phyloP scores from a whole-genome alignment of 2,113 vertebrate genomes.

The Dromaius novaehollandiae region DNA sequence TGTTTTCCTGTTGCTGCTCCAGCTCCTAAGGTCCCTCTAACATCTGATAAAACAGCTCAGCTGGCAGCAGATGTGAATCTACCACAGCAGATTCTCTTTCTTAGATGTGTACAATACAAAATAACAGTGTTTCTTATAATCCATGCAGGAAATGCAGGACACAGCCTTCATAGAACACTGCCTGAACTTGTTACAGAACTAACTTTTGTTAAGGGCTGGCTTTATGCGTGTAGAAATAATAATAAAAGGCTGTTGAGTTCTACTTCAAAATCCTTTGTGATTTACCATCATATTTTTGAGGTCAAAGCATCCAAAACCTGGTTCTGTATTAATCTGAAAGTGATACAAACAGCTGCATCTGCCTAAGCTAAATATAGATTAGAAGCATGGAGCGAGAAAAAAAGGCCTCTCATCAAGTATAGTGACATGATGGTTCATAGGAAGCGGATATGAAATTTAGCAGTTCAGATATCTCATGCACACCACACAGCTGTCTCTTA shows the following conservation, averaged over 20 bases:
- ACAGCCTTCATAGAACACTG: neutral
- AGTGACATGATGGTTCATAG: neutral
- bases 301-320: neutral
- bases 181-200: neutral
- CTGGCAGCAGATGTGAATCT: neutral
- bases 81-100: neutral
- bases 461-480: neutral
- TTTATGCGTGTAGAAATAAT: neutral
- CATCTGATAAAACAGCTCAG: neutral
- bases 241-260: rapidly evolving
- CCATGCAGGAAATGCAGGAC: neutral
- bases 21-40: neutral
- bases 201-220: neutral
- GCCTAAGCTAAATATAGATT: neutral
- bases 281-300: neutral
- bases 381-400: neutral
- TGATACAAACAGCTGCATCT: neutral
- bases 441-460: neutral
- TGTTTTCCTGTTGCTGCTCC: neutral
- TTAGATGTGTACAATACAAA: neutral
- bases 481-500: neutral
- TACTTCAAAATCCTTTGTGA: neutral
- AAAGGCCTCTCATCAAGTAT: neutral
- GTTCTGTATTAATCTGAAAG: neutral
- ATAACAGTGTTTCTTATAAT: neutral